Conservation (phyloP, 2,888 invertebrate species). For the Papilio gigon region DNA sequence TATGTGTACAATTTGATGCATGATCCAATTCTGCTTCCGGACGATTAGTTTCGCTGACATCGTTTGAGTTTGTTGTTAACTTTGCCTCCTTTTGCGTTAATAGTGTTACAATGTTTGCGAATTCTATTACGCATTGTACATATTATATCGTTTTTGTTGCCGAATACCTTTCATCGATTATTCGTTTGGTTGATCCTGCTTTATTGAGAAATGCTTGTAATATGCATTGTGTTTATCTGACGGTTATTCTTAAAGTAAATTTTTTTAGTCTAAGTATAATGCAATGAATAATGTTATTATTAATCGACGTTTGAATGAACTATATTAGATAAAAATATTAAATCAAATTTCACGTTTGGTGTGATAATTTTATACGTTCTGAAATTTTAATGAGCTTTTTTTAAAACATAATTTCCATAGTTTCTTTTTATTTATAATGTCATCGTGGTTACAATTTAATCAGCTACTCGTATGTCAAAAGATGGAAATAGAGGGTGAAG, state of each 20-base stretch:
- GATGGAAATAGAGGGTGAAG: conserved; percentile 44
- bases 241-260: neutral
- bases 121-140: conserved; percentile 80
- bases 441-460: neutral
- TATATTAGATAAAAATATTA: too few relatives aligned
- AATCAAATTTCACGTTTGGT: too few relatives aligned
- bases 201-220: conserved; percentile 28
- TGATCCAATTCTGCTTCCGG: conserved; percentile 75
- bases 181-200: conserved; percentile 67
- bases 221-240: neutral
- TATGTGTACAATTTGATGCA: conserved; percentile 71
- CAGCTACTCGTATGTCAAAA: conserved; percentile 39
- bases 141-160: conserved; percentile 62
- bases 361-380: neutral
- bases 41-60: conserved; percentile 74
- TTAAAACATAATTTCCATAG: too few relatives aligned
- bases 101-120: conserved; percentile 80
- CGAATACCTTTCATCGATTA: conserved; percentile 67
- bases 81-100: conserved; percentile 80
- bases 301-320: neutral
- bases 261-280: neutral
- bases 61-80: conserved; percentile 81
- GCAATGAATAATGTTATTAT: neutral
- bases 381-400: neutral
- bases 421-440: neutral